These are phyloP conservation scores for Corythoichthys intestinalis DNA, from an alignment of 2,113 vertebrate genomes.

Conservation along the genomic window DNA sequence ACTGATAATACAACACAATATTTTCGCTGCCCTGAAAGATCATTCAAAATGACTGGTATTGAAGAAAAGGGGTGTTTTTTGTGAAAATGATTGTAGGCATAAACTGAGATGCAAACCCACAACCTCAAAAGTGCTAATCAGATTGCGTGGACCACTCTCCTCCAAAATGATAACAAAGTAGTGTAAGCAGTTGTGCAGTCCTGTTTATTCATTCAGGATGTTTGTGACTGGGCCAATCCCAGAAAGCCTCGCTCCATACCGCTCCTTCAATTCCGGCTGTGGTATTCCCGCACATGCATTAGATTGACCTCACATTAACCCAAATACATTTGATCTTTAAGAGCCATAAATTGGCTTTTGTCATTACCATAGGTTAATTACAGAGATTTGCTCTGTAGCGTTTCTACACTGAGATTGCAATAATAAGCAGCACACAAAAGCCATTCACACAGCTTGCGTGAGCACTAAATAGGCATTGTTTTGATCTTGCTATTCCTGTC, in stretches of 20 bases:
- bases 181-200: constrained; percentile 15
- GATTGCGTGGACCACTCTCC: background rate
- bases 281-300: constrained; percentile 69
- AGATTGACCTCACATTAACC: constrained; percentile 73
- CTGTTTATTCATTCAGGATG: constrained; percentile 45
- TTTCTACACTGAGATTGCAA: constrained; percentile 63
- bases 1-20: too few species aligned
- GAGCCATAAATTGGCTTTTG: constrained; percentile 73
- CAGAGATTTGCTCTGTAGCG: constrained; percentile 67
- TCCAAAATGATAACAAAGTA: background rate
- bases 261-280: constrained; percentile 50
- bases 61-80: too few species aligned
- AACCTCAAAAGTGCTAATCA: background rate
- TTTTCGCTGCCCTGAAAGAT: too few species aligned
- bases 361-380: constrained; percentile 76
- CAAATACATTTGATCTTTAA: constrained; percentile 75
- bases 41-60: too few species aligned
- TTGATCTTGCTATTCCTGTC: constrained; percentile 62
- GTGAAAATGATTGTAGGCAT: too few species aligned
- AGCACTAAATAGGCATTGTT: constrained; percentile 68
- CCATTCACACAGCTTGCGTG: constrained; percentile 54
- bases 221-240: constrained; percentile 46
- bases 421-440: constrained; percentile 67
- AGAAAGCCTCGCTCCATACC: constrained; percentile 34
- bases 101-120: constrained; percentile 8